Percentiles rank a stretch among this genome's conserved stretches.
Conservation (phyloP, 2,797 vertebrate species). For the Taenioides sp. region DNA sequence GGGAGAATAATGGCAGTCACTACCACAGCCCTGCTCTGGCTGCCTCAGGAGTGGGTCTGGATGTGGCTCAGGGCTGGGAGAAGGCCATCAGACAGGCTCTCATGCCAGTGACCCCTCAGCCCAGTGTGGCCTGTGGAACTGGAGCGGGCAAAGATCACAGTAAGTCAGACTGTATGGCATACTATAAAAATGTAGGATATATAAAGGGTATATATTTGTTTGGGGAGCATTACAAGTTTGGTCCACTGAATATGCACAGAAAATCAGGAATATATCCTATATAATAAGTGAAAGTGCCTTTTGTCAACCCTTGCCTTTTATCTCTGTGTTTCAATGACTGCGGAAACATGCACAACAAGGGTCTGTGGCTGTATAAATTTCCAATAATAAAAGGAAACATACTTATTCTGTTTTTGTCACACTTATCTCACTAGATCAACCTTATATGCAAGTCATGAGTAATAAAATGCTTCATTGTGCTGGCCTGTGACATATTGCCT, state of each 20-base stretch:
- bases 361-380: conserved; percentile 32
- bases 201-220: no score
- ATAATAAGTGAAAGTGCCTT: neutral
- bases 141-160: conserved; percentile 95
- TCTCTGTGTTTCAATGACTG: conserved; percentile 19
- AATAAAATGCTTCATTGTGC: conserved; percentile 63
- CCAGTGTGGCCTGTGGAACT: conserved; percentile 85
- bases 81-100: conserved; percentile 96
- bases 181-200: neutral
- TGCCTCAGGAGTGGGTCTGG: conserved; percentile 89
- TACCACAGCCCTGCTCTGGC: conserved; percentile 89
- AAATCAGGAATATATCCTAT: neutral
- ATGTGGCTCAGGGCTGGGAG: conserved; percentile 96
- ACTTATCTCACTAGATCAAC: conserved; percentile 55
- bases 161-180: conserved; percentile 71
- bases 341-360: conserved; percentile 22
- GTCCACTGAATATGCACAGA: neutral
- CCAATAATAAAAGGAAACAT: conserved; percentile 59
- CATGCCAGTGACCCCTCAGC: conserved; percentile 97
- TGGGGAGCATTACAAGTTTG: neutral
- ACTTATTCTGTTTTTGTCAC: conserved; percentile 52
- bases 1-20: conserved; percentile 89
- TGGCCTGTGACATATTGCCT: conserved; percentile 45
- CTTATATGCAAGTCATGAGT: conserved; percentile 55
- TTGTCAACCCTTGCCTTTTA: conserved; percentile 15